Percentiles rank a stretch among this genome's conserved stretches.
Conservation (phyloP, 2,888 invertebrate species). For the Neoitamus cyanurus region DNA sequence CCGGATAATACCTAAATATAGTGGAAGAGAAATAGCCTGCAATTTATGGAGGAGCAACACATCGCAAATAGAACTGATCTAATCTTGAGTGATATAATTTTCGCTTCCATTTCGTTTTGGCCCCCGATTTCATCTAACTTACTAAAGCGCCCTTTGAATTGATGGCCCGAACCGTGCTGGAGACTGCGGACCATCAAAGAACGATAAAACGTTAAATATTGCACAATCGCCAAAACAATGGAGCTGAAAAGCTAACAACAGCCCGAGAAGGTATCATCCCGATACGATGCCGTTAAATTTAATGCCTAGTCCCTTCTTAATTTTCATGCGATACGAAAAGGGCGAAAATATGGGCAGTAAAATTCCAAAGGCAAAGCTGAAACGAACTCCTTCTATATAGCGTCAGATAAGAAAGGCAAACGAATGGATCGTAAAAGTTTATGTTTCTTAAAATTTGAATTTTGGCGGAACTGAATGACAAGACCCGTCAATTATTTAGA, state of each 20-base stretch:
- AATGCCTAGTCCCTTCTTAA: constrained; percentile 1
- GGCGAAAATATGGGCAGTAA: not conserved
- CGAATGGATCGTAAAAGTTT: not conserved
- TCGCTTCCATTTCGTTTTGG: not conserved
- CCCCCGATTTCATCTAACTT: not conserved
- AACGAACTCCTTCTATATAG: not conserved
- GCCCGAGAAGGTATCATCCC: not conserved
- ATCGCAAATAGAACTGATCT: not conserved
- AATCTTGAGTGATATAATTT: not conserved
- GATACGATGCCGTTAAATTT: not conserved
- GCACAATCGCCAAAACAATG: constrained; percentile 5
- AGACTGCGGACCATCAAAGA: not conserved
- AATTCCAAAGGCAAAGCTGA: not conserved
- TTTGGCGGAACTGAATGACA: not conserved
- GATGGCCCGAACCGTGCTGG: not conserved
- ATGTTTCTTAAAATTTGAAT: constrained; percentile 1
- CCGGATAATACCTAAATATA: not conserved
- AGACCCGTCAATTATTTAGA: not conserved
- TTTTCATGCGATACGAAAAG: constrained; percentile 1
- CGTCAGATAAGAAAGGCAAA: not conserved
- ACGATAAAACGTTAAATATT: not conserved
- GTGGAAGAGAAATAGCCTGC: not conserved
- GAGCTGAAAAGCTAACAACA: not conserved
- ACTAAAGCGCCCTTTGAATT: not conserved
- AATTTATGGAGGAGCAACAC: not conserved